phyloP scores from a whole-genome alignment of 2,113 vertebrate species.

The Protomyctophum bolini region DNA sequence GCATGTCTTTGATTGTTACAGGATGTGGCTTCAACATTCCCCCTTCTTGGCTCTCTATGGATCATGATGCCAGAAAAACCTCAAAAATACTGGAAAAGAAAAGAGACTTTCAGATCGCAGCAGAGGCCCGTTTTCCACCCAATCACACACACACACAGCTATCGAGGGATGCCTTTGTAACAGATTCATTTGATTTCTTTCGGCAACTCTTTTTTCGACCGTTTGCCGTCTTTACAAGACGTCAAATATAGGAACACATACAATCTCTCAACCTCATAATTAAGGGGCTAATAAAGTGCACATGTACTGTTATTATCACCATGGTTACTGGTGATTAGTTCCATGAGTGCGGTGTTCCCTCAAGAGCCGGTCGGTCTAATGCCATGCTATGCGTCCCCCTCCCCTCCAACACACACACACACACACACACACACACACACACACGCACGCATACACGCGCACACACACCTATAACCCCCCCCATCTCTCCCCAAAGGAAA shows the following conservation, averaged over 20 bases:
- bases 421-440: neutral
- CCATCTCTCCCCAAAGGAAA: neutral
- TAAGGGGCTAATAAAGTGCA: constrained; percentile 40
- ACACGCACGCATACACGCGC: neutral
- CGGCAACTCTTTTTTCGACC: too few relatives aligned
- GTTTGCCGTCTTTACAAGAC: too few relatives aligned
- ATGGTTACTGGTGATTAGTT: constrained; percentile 38
- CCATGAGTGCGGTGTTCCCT: constrained; percentile 11
- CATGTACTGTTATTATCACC: constrained; percentile 29
- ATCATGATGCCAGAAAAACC: constrained; percentile 21
- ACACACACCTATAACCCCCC: neutral
- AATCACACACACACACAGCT: constrained; percentile 9
- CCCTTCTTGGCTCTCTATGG: constrained; percentile 17
- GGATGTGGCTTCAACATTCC: constrained; percentile 47
- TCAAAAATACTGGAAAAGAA: constrained; percentile 23
- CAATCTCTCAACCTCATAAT: constrained; percentile 6
- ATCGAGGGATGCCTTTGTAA: neutral
- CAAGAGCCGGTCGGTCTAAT: neutral
- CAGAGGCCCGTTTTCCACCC: constrained; percentile 44
- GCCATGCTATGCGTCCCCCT: neutral
- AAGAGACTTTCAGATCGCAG: neutral
- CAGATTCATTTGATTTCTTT: too few relatives aligned
- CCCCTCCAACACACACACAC: neutral
- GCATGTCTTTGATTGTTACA: neutral
- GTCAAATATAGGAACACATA: neutral